Percentiles rank a stretch among this genome's conserved stretches.
Evolutionary conservation across 2,888 invertebrate genomes (phyloP).

Genomic region (Pasiphila rectangulata): DNA sequence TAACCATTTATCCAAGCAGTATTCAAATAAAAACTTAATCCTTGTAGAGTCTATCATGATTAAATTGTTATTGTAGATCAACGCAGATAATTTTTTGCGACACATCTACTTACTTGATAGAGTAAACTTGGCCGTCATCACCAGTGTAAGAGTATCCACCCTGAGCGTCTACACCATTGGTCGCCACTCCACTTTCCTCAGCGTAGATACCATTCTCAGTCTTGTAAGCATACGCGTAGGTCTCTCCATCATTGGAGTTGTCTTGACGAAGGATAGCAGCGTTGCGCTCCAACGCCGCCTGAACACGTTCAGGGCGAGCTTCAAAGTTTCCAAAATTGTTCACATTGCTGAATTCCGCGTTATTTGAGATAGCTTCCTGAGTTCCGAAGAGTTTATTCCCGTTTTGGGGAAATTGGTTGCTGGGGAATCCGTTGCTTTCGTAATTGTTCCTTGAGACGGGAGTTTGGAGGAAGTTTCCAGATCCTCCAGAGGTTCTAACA

Average conservation of each 20-base stretch:
- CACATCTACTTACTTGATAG: conserved; percentile 54
- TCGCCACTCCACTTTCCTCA: conserved; percentile 71
- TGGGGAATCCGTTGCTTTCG: conserved; percentile 17
- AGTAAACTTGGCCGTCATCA: conserved; percentile 67
- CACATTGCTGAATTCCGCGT: conserved; percentile 32
- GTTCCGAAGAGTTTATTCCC: not conserved
- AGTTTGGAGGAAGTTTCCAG: conserved; percentile 53
- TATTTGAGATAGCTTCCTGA: conserved; percentile 24
- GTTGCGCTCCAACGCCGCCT: conserved; percentile 59
- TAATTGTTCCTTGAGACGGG: conserved; percentile 39
- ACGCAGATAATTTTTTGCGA: too few relatives aligned
- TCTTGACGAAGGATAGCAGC: conserved; percentile 65
- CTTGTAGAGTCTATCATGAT: too few relatives aligned
- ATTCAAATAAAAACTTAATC: too few relatives aligned
- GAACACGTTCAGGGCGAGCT: conserved; percentile 56
- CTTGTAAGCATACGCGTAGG: conserved; percentile 65
- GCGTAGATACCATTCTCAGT: conserved; percentile 73
- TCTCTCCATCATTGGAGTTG: conserved; percentile 66
- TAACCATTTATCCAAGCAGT: too few relatives aligned
- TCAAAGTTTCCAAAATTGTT: conserved; percentile 30
- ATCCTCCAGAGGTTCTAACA: conserved; percentile 53
- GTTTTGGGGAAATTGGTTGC: conserved; percentile 6
- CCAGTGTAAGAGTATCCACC: conserved; percentile 68
- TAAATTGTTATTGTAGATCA: too few relatives aligned
- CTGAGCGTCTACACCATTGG: conserved; percentile 69